Conservation (phyloP, 2,113 vertebrate genomes). For the Colaptes auratus region DNA sequence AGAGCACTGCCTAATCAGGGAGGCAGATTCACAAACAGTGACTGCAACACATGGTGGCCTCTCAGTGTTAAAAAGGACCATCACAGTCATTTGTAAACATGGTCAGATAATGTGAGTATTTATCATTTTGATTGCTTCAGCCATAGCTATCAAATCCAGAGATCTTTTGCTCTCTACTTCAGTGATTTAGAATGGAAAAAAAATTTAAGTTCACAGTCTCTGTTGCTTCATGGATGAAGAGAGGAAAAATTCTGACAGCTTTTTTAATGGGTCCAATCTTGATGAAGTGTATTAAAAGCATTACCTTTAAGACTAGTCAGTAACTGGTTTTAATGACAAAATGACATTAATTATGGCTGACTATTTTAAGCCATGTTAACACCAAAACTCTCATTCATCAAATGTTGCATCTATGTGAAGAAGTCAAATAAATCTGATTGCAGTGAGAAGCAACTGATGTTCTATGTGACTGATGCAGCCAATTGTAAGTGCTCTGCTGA, state of each 20-base stretch:
- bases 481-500: neutral
- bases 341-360: neutral
- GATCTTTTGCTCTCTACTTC: neutral
- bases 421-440: conserved; percentile 27
- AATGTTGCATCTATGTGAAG: neutral
- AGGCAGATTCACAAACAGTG: conserved; percentile 69
- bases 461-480: neutral
- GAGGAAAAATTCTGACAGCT: neutral
- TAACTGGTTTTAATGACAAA: neutral
- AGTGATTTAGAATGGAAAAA: neutral
- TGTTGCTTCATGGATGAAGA: neutral
- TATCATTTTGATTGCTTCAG: conserved; percentile 66
- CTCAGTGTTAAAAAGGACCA: conserved; percentile 67
- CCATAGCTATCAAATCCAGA: conserved; percentile 8
- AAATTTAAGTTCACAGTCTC: neutral
- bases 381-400: conserved; percentile 4
- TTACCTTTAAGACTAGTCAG: neutral
- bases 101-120: conserved; percentile 61
- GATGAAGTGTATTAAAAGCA: neutral
- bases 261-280: neutral
- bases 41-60: conserved; percentile 65
- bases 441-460: neutral
- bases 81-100: conserved; percentile 70
- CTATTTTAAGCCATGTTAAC: neutral
- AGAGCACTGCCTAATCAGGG: conserved; percentile 73